phyloP scores from a whole-genome alignment of 2,888 invertebrate genomes.

The Halictus quadricinctus region DNA sequence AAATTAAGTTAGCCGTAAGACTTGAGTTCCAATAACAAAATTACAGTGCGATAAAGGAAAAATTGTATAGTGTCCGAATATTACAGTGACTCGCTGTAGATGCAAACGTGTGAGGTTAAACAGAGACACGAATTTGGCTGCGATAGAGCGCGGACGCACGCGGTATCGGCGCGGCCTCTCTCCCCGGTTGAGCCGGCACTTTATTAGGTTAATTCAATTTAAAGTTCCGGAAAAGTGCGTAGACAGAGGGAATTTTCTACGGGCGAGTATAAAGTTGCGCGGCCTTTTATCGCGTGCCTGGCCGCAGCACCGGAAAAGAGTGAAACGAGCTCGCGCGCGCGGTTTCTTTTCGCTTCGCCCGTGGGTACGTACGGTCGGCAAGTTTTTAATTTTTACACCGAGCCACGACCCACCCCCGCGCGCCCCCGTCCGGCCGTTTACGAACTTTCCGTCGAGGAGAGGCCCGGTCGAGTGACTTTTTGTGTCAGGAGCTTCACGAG shows the following conservation, averaged over 20 bases:
- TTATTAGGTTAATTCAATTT: constrained; percentile 76
- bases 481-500: constrained; percentile 59
- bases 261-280: constrained; percentile 47
- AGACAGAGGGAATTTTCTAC: constrained; percentile 53
- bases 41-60: no score
- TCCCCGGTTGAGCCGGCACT: constrained; percentile 40
- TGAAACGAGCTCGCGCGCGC: not conserved
- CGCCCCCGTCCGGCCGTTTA: constrained; percentile 45
- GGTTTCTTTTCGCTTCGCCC: constrained; percentile 41
- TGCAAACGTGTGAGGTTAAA: no score
- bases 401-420: not conserved
- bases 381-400: constrained; percentile 73
- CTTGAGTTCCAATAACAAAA: no score
- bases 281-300: constrained; percentile 36
- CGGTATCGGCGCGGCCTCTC: not conserved
- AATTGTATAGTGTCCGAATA: no score
- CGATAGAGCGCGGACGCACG: not conserved
- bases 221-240: constrained; percentile 68
- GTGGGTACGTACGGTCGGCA: constrained; percentile 41
- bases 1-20: no score
- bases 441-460: constrained; percentile 38
- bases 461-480: constrained; percentile 54
- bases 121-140: not conserved
- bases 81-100: no score
- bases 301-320: not conserved